phyloP scores from a whole-genome alignment of 2,888 invertebrate species.

The Smittia sp. region DNA sequence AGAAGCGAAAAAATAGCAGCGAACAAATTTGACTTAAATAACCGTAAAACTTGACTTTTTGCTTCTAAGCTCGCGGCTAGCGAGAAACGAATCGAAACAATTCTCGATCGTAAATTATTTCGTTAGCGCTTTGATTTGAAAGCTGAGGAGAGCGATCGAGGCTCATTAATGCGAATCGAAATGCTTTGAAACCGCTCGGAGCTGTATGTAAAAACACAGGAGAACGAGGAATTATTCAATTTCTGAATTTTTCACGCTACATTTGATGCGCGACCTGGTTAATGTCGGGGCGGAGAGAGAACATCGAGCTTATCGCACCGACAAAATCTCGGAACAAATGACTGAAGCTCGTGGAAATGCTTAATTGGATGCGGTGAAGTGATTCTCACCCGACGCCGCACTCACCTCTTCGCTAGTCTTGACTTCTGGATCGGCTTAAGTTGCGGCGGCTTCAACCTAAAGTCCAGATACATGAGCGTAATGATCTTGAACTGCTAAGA shows the following conservation, averaged over 20 bases:
- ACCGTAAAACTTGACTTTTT: constrained; percentile 22
- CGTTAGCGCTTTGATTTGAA: neutral
- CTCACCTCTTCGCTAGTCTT: neutral
- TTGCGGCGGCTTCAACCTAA: neutral
- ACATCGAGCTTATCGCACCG: constrained; percentile 15
- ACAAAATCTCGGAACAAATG: constrained; percentile 14
- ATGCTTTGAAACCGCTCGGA: neutral
- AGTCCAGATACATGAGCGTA: neutral
- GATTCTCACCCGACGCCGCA: neutral
- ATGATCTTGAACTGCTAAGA: neutral
- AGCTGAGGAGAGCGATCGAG: neutral
- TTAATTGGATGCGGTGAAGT: constrained; percentile 18
- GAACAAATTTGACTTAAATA: constrained; percentile 35
- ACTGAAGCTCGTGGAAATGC: neutral
- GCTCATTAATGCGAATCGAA: constrained; percentile 7
- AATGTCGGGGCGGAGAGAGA: neutral
- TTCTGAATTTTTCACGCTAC: constrained; percentile 10
- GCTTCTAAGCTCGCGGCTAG: neutral
- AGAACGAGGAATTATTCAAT: neutral
- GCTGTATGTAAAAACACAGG: neutral
- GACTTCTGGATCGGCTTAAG: neutral
- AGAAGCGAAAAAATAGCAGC: neutral
- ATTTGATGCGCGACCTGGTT: constrained; percentile 1
- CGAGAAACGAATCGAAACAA: neutral
- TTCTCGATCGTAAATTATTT: constrained; percentile 29